A percentile compares a stretch with the other conserved stretches of the same genome.
These are phyloP conservation scores for Emmelina monodactyla DNA, from an alignment of 2,888 invertebrate genomes.

Conservation along the genomic window DNA sequence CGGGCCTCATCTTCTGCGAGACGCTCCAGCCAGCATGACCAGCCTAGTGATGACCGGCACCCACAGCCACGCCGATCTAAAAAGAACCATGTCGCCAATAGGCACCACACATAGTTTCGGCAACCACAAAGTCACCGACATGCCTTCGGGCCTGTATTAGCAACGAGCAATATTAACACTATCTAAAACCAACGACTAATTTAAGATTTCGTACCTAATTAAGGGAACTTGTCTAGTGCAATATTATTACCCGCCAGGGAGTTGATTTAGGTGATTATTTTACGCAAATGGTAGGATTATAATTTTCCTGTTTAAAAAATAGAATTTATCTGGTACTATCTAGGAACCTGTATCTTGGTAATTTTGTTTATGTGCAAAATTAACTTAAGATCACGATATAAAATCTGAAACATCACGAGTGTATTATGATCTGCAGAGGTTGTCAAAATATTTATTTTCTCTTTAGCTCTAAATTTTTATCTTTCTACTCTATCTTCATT, in stretches of 20 bases:
- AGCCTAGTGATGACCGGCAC: slow-evolving; percentile 51
- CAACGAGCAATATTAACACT: slow-evolving; percentile 21
- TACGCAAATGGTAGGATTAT: slow-evolving; percentile 4
- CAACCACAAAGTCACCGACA: slow-evolving; percentile 72
- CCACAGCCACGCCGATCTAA: slow-evolving; percentile 51
- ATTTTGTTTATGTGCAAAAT: slow-evolving; percentile 60
- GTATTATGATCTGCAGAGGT: slow-evolving; percentile 11
- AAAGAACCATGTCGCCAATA: slow-evolving; percentile 46
- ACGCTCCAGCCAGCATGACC: slow-evolving; percentile 57
- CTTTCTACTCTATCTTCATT: too few relatives aligned
- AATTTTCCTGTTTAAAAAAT: slow-evolving; percentile 3
- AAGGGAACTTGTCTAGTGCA: slow-evolving; percentile 49
- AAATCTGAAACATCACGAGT: too few relatives aligned
- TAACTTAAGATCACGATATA: slow-evolving; percentile 46
- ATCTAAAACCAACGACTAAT: slow-evolving; percentile 60
- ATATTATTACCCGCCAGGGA: slow-evolving; percentile 38
- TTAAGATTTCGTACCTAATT: slow-evolving; percentile 43
- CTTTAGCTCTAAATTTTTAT: neutral
- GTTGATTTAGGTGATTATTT: slow-evolving; percentile 6
- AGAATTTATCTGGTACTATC: slow-evolving; percentile 8
- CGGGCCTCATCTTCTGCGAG: slow-evolving; percentile 57
- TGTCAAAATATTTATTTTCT: too few relatives aligned
- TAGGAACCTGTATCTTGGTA: slow-evolving; percentile 40
- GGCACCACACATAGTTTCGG: slow-evolving; percentile 47
- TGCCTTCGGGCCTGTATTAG: slow-evolving; percentile 77